Base-by-base conservation (phyloP, 2,888 invertebrate species). In the Hyposoter dolosus region DNA sequence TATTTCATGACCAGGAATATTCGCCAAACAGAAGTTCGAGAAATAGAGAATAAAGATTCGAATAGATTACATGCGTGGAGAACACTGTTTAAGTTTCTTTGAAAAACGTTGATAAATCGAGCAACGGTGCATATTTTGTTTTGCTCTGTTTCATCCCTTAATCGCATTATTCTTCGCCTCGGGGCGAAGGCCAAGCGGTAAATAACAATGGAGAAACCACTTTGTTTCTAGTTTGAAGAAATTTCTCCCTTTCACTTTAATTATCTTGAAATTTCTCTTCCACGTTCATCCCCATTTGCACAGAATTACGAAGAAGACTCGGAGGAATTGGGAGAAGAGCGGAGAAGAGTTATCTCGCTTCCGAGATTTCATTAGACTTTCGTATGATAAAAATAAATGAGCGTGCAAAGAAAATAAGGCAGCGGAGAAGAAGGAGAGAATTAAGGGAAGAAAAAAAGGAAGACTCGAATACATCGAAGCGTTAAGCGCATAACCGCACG, bases 151-250 rank as follows among this genome's bases (percentile, higher is more conserved):
- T 28, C 28, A 45, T 45, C 71, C 23, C 17, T 28, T 45, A 15
- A n/a, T 19, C 53, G n/a, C 35, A 53, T 19, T 19, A 72, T 72
- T 23, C 53, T 50, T 35, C 28, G 32, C 35, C 4, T 35, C 10
- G 35, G 68, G 12, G 23, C 17, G 3, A 32, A 47, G 7, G n/a
- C 35, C n/a, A 10, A 35, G 17, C 68, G 60, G 28, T 77, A 45
- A 72, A 71, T 23, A 66, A 19, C 65, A 63, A 43, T 82, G 76
- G 69, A 72, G 65, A 78, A 82, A 82, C 32, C 60, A 63, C 68
- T 60, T 60, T 47, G 35, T 78, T 75, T 74, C 77, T 66, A 40
- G 28, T 28, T 66, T 28, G 19, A 12, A 43, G 45, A 50, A 23
- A 75, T 75, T 74, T 56, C 28, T 23, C 35, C 17, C 35, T 45